Conservation (phyloP, 1,140 invertebrate genomes). For the Zaprionus gabonicus region DNA sequence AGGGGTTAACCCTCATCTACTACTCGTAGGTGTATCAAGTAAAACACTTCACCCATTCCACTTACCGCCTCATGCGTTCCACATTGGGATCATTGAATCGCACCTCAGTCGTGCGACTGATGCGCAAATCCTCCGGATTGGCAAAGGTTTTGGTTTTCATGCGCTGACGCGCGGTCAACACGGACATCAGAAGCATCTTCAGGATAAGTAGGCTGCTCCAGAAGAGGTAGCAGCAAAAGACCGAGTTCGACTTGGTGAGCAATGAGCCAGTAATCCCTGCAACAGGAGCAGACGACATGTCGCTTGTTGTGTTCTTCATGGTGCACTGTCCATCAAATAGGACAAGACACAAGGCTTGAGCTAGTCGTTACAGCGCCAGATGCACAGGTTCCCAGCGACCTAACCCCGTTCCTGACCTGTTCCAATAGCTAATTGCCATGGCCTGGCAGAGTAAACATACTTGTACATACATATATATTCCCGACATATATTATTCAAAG, state of each 20-base stretch:
- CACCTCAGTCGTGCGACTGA: conserved; percentile 51
- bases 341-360: neutral
- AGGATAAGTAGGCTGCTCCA: conserved; percentile 85
- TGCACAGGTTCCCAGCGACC: conserved; percentile 14
- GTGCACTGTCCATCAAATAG: neutral
- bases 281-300: conserved; percentile 9
- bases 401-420: conserved; percentile 16
- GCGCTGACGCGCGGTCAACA: conserved; percentile 85
- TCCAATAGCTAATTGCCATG: neutral
- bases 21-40: neutral
- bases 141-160: conserved; percentile 81
- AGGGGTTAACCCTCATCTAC: neutral
- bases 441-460: neutral
- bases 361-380: neutral
- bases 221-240: conserved; percentile 85
- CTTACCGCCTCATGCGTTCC: conserved; percentile 68
- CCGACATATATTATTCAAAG: conserved; percentile 13
- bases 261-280: conserved; percentile 2
- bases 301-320: conserved; percentile 25
- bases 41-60: neutral
- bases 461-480: neutral
- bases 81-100: conserved; percentile 66
- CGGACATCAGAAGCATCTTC: conserved; percentile 85
- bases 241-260: conserved; percentile 75
- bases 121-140: conserved; percentile 67